These are phyloP conservation scores for Myotis myotis DNA, from an alignment of 2,797 vertebrate species.

Conservation along the genomic window DNA sequence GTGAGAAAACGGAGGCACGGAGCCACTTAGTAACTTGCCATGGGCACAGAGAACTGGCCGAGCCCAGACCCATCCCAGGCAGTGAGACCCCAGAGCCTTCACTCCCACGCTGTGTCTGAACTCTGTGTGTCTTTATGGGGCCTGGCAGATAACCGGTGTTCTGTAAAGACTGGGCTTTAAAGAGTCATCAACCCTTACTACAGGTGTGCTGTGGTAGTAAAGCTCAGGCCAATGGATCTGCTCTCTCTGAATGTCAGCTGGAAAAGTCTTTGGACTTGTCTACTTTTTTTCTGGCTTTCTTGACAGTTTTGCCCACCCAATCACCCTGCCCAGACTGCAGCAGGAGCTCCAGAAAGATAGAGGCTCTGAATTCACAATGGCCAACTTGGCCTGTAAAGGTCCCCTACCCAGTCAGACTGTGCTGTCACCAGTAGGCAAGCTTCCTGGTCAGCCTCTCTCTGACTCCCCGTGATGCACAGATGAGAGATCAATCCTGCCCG, in stretches of 20 bases:
- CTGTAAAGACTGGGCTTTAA: not conserved
- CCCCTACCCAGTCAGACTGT: not conserved
- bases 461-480: not conserved
- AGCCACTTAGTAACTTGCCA: not conserved
- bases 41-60: not conserved
- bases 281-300: not conserved
- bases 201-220: not conserved
- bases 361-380: not conserved
- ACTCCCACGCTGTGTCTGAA: not conserved
- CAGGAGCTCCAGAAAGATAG: not conserved
- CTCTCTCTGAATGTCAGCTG: not conserved
- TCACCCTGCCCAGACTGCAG: not conserved
- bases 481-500: not conserved
- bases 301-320: not conserved
- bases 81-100: not conserved
- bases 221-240: not conserved
- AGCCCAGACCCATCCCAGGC: not conserved
- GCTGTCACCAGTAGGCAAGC: not conserved
- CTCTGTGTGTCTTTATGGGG: not conserved
- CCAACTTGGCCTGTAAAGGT: not conserved
- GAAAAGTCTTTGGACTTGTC: not conserved
- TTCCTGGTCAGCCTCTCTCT: not conserved
- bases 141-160: not conserved
- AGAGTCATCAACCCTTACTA: not conserved
- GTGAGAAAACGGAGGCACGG: conserved; percentile 10